These are phyloP conservation scores for Geotrupes spiniger DNA, from an alignment of 2,888 invertebrate species.

Conservation along the genomic window DNA sequence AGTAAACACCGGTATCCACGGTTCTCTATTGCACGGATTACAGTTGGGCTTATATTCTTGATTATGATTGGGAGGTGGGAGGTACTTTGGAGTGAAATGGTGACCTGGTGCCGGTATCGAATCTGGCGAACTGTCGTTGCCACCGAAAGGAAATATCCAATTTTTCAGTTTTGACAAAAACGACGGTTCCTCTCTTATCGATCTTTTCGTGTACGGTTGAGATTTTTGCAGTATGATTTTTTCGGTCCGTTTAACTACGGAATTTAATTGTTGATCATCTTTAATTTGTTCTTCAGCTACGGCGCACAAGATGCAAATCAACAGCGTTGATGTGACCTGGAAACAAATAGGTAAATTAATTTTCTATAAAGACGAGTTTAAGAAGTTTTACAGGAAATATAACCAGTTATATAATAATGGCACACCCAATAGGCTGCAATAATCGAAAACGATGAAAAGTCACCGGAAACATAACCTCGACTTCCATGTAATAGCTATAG, in stretches of 20 bases:
- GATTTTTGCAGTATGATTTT: slow-evolving; percentile 41
- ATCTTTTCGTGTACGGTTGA: slow-evolving; percentile 36
- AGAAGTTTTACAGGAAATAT: too few relatives aligned
- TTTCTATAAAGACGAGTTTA: too few relatives aligned
- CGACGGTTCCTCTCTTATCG: slow-evolving; percentile 51
- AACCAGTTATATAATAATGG: too few relatives aligned
- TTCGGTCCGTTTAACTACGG: slow-evolving; percentile 49
- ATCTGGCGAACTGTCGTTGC: slow-evolving; percentile 28
- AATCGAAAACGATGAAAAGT: too few relatives aligned
- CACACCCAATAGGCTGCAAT: too few relatives aligned
- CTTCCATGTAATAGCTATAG: too few relatives aligned
- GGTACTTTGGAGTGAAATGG: slow-evolving; percentile 26
- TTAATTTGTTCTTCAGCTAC: slow-evolving; percentile 31
- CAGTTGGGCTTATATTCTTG: slow-evolving; percentile 48
- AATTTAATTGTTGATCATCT: slow-evolving; percentile 41
- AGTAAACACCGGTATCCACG: slow-evolving; percentile 77
- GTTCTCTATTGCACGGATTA: slow-evolving; percentile 74
- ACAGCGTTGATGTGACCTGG: slow-evolving; percentile 30
- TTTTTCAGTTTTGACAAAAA: slow-evolving; percentile 59
- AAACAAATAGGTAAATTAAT: slow-evolving; percentile 23
- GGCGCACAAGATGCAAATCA: slow-evolving; percentile 21
- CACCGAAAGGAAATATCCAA: slow-evolving; percentile 60
- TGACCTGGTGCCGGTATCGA: slow-evolving; percentile 26
- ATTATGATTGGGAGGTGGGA: slow-evolving; percentile 25
- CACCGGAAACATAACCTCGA: too few relatives aligned